A percentile compares a stretch with the other conserved stretches of the same genome.
phyloP scores from a whole-genome alignment of 1,140 invertebrate species.

The Drosophila arawakana region DNA sequence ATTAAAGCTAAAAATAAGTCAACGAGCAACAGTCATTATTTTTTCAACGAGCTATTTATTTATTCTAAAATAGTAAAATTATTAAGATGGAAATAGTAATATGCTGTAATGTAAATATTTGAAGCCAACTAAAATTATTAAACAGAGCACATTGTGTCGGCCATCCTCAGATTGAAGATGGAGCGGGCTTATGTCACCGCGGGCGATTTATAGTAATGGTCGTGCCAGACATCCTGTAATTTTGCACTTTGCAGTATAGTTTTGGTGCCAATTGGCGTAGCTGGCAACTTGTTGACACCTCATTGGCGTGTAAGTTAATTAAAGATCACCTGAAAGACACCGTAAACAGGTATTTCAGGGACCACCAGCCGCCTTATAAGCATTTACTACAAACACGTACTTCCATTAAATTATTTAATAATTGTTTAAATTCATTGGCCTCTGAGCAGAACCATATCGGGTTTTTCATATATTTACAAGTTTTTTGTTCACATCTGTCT shows the following conservation, averaged over 20 bases:
- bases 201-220: constrained; percentile 77
- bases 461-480: constrained; percentile 10
- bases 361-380: constrained; percentile 37
- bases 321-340: constrained; percentile 50
- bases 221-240: constrained; percentile 80
- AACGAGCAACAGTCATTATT: too few relatives aligned
- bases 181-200: constrained; percentile 39
- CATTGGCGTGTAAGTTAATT: constrained; percentile 84
- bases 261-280: constrained; percentile 31
- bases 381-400: background rate
- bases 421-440: background rate
- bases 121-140: background rate
- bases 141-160: constrained; percentile 13
- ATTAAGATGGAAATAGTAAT: background rate
- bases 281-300: constrained; percentile 83
- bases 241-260: constrained; percentile 57
- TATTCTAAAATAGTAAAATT: too few relatives aligned
- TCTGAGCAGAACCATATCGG: too few relatives aligned
- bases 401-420: background rate
- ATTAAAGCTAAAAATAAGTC: too few relatives aligned
- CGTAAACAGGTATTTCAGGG: constrained; percentile 6
- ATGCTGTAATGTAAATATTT: background rate
- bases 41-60: too few relatives aligned
- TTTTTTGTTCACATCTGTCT: background rate
- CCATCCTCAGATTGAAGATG: background rate